Evolutionary conservation across 2,888 invertebrate species (phyloP), one percentile per base, ranked within the genome.

Genomic region (Sarcophaga subvicina): DNA sequence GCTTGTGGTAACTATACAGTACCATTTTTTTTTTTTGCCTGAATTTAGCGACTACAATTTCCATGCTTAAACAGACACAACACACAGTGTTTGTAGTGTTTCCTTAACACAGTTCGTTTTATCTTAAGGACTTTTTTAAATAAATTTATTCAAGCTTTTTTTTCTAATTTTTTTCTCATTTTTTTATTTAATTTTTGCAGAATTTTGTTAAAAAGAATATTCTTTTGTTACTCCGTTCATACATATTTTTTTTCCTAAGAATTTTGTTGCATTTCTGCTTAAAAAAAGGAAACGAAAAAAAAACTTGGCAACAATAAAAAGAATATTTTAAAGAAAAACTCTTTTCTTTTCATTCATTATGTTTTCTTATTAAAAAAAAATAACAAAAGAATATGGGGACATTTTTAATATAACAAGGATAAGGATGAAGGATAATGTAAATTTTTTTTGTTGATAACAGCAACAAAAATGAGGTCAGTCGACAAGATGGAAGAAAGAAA

Each of bases 71-170:
- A 54, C 54, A 54, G 54, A 12, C 54, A 54, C 17, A 12, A 54
- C 54, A 14, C 49, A 17, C 47, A 75, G 64, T 62, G 45, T 80
- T 86, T 80, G 37, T 71, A 66, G 78, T 83, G 75, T 76, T 87
- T 84, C 79, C 87, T 79, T 79, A 81, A 75, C 83, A 79, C 54
- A 79, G 66, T 84, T 81, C 59, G 67, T 37, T 64, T 83, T 79
- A 80, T 49, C 27, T 63, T 12, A 59, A 60, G 45, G 25, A 45
- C 10, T 73, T 62, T 62, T 27, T 45, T 17, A 2, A 4, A 77
- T 69, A 49, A 37, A 14, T 22, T 22, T 62, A 62, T n/a, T n/a
- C 62, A 22, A 20, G n/a, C 22, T 62, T 62, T 10, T 17, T 62
- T 62, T n/a, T 4, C 0, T 22, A 17, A 2, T 62, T 62, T 62